A percentile compares a stretch with the other conserved stretches of the same genome.
Conservation (phyloP, 1,140 invertebrate genomes). For the Pectinophora gossypiella region DNA sequence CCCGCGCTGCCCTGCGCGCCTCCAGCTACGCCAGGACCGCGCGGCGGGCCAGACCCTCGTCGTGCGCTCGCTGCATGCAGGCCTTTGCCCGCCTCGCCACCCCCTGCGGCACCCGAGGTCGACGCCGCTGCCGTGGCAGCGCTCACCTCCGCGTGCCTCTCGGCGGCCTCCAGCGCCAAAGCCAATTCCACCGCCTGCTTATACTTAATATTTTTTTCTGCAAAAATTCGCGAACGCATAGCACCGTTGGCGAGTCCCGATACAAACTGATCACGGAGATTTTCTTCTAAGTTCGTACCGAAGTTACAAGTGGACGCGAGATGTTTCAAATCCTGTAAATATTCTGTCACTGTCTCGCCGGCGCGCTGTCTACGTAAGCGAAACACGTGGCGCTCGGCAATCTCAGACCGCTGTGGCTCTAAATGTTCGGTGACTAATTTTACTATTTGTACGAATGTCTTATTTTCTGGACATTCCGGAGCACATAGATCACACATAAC, state of each 20-base stretch:
- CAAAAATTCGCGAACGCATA: conserved; percentile 15
- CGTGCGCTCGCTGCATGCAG: too few relatives aligned
- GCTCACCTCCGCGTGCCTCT: conserved; percentile 12
- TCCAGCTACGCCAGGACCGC: background rate
- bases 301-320: conserved; percentile 9
- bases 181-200: conserved; percentile 8
- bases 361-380: conserved; percentile 2
- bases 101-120: background rate
- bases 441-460: conserved; percentile 2
- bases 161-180: conserved; percentile 8
- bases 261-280: conserved; percentile 14
- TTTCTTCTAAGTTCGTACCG: conserved; percentile 2
- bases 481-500: conserved; percentile 14
- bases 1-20: background rate
- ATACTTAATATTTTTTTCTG: conserved; percentile 9
- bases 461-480: conserved; percentile 3
- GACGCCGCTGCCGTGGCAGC: background rate
- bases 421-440: conserved; percentile 6
- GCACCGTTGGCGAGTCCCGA: conserved; percentile 12
- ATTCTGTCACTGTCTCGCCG: conserved; percentile 8
- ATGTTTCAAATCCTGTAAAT: conserved; percentile 11
- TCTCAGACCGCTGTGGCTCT: conserved; percentile 16
- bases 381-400: conserved; percentile 14
- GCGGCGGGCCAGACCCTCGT: too few relatives aligned
- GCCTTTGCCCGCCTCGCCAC: background rate